Conservation (phyloP, 2,888 invertebrate species). For the Physocephala rufipes region DNA sequence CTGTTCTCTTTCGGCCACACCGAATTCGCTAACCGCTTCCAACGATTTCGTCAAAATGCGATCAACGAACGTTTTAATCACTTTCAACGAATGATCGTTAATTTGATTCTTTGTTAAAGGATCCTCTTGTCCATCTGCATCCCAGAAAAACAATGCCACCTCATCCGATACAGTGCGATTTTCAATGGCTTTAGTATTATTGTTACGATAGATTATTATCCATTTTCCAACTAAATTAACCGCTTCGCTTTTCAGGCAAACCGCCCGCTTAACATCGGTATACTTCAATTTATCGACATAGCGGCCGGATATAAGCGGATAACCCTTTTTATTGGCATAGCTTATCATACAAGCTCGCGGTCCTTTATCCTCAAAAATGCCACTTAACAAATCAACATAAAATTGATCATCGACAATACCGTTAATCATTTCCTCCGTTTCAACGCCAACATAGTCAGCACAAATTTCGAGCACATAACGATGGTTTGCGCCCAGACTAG, state of each 20-base stretch:
- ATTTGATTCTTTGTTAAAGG: constrained; percentile 51
- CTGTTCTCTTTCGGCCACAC: constrained; percentile 66
- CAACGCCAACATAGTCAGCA: constrained; percentile 74
- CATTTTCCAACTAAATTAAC: constrained; percentile 71
- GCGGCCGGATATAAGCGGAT: constrained; percentile 67
- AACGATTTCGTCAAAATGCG: constrained; percentile 66
- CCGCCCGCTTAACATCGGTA: constrained; percentile 68
- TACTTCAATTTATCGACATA: constrained; percentile 54
- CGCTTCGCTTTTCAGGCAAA: constrained; percentile 72
- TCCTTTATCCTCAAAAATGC: constrained; percentile 72
- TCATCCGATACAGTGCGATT: constrained; percentile 72
- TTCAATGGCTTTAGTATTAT: constrained; percentile 71
- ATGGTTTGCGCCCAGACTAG: constrained; percentile 65
- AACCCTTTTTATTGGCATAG: constrained; percentile 73
- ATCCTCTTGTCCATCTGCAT: constrained; percentile 45
- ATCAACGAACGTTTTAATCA: constrained; percentile 53
- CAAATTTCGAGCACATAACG: constrained; percentile 76
- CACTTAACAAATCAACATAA: constrained; percentile 72
- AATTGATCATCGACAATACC: constrained; percentile 76
- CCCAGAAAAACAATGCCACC: constrained; percentile 52
- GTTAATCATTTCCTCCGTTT: constrained; percentile 74
- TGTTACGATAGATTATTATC: constrained; percentile 76
- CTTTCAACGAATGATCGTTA: constrained; percentile 49
- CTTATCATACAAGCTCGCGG: constrained; percentile 73
- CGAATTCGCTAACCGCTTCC: constrained; percentile 68